phyloP scores from a whole-genome alignment of 2,888 invertebrate species.

The Coenonympha arcania region DNA sequence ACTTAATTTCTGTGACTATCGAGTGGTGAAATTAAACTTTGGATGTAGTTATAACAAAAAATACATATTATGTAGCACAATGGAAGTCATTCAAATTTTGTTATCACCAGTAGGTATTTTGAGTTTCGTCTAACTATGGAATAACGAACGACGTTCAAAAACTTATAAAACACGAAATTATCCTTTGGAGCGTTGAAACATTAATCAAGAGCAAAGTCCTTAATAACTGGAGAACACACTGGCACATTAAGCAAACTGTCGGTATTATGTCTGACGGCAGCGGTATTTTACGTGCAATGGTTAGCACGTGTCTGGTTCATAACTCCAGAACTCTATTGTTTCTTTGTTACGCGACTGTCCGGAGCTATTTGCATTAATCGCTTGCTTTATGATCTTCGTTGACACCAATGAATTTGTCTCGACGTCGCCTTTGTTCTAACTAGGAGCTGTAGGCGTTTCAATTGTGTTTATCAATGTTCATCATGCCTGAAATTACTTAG shows the following conservation, averaged over 20 bases:
- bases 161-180: neutral
- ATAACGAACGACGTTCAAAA: too few species aligned
- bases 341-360: slow-evolving; percentile 48
- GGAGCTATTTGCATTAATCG: slow-evolving; percentile 50
- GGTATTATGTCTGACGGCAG: slow-evolving; percentile 6
- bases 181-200: neutral
- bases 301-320: slow-evolving; percentile 40
- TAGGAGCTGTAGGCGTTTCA: slow-evolving; percentile 3
- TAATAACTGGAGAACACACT: slow-evolving; percentile 7
- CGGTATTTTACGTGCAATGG: slow-evolving; percentile 21
- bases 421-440: slow-evolving; percentile 34
- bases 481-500: neutral
- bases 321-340: slow-evolving; percentile 50
- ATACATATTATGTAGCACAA: too few species aligned
- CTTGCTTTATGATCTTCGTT: slow-evolving; percentile 52
- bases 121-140: too few species aligned
- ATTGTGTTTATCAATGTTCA: slow-evolving; percentile 1
- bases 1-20: too few species aligned
- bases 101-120: too few species aligned
- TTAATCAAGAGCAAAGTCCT: slow-evolving; percentile 1
- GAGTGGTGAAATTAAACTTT: too few species aligned
- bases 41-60: too few species aligned
- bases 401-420: slow-evolving; percentile 36
- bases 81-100: too few species aligned
- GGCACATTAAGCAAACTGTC: slow-evolving; percentile 12